phyloP scores from a whole-genome alignment of 2,797 vertebrate species.

The Lepidocolaptes lacrymiger region DNA sequence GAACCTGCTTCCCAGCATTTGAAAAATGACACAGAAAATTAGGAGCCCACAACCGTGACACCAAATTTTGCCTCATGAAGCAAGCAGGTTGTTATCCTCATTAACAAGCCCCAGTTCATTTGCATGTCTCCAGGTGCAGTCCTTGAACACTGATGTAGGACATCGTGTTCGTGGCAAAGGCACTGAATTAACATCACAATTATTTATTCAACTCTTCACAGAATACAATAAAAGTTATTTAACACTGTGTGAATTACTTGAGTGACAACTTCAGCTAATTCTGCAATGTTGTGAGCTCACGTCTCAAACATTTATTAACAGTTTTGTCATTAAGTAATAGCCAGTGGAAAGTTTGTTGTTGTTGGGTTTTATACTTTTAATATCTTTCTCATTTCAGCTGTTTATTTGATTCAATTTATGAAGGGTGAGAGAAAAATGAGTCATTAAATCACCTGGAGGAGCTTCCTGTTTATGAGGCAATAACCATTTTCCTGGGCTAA shows the following conservation, averaged over 20 bases:
- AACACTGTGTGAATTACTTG: neutral
- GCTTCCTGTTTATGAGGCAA: constrained; percentile 43
- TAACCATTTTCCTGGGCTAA: constrained; percentile 5
- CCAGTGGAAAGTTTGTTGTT: neutral
- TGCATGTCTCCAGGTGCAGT: constrained; percentile 42
- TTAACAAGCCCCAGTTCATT: constrained; percentile 47
- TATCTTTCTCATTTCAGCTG: neutral
- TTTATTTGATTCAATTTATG: constrained; percentile 13
- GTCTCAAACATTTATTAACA: neutral
- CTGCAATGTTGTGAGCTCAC: neutral
- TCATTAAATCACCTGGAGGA: constrained; percentile 28
- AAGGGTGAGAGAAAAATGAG: neutral
- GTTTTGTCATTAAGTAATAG: neutral
- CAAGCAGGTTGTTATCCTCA: constrained; percentile 38
- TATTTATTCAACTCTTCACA: constrained; percentile 20
- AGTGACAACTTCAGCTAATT: neutral
- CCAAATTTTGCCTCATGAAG: neutral
- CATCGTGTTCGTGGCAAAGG: neutral
- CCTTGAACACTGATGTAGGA: constrained; percentile 25
- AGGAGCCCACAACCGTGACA: neutral
- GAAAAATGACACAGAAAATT: neutral
- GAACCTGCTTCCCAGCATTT: neutral
- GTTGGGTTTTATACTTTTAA: neutral
- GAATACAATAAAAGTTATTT: constrained; percentile 4
- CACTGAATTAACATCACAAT: neutral